Conservation (phyloP, 2,888 invertebrate species). For the Girardia tigrina region DNA sequence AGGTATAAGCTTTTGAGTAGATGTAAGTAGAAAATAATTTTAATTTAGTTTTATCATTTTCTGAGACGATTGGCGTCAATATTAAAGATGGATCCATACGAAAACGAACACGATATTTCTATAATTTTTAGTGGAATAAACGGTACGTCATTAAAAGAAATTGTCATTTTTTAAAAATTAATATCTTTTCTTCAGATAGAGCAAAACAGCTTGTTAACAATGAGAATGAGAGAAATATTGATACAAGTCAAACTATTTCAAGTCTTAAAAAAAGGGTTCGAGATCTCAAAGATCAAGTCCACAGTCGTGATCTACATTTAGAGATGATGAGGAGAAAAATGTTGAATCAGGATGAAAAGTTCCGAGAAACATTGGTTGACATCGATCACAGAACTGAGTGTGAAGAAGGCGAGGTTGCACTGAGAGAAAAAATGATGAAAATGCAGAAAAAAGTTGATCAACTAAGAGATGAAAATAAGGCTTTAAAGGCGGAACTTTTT, state of each 20-base stretch:
- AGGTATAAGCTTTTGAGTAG: too few relatives aligned
- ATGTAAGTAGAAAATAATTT: too few relatives aligned
- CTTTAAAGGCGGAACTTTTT: slow-evolving; percentile 59
- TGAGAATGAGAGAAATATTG: slow-evolving; percentile 68
- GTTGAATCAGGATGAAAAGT: slow-evolving; percentile 65
- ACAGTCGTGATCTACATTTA: slow-evolving; percentile 75
- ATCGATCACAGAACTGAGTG: slow-evolving; percentile 25
- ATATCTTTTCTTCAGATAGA: slow-evolving; percentile 57
- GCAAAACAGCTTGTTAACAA: slow-evolving; percentile 69
- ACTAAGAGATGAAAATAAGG: slow-evolving; percentile 65
- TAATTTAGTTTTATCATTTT: slow-evolving; percentile 51
- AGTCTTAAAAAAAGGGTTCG: slow-evolving; percentile 73
- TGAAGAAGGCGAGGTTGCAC: slow-evolving; percentile 37
- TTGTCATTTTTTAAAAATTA: too few relatives aligned
- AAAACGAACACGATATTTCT: slow-evolving; percentile 66
- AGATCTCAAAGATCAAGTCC: slow-evolving; percentile 72
- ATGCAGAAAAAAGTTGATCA: slow-evolving; percentile 66
- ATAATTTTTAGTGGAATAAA: slow-evolving; percentile 69
- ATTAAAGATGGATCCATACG: slow-evolving; percentile 70
- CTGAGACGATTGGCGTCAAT: slow-evolving; percentile 68
- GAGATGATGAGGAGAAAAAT: slow-evolving; percentile 75
- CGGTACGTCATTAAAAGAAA: slow-evolving; percentile 26
- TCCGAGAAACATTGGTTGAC: slow-evolving; percentile 40
- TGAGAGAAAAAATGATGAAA: slow-evolving; percentile 57
- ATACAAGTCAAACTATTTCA: slow-evolving; percentile 73